Conservation (phyloP, 92 coral and sea anemone species). For the Phymanthus crucifer region DNA sequence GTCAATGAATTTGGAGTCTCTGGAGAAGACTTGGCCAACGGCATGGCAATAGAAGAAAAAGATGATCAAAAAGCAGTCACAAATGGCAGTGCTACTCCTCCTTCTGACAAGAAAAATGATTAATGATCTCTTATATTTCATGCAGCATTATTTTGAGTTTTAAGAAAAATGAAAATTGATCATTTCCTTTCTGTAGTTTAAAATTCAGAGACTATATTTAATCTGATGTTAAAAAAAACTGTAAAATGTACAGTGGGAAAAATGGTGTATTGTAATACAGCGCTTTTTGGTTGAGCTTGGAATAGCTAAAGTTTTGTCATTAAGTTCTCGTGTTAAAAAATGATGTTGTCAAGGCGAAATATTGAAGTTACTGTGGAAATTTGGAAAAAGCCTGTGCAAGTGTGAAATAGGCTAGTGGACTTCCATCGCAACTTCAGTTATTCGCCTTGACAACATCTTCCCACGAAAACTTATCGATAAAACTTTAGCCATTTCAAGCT, state of each 20-base stretch:
- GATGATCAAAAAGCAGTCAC: not conserved
- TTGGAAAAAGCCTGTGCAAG: too few relatives aligned
- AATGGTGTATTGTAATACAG: not conserved
- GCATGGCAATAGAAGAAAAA: slow-evolving; percentile 24
- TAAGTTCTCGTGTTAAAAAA: too few relatives aligned
- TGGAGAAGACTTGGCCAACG: slow-evolving; percentile 74
- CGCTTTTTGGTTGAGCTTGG: too few relatives aligned
- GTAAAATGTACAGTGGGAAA: not conserved
- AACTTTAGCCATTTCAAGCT: too few relatives aligned
- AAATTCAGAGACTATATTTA: not conserved
- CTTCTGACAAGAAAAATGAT: slow-evolving; percentile 29
- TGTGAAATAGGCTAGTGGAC: too few relatives aligned
- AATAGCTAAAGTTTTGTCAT: too few relatives aligned
- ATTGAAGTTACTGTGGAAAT: too few relatives aligned
- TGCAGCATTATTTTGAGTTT: not conserved
- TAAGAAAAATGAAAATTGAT: not conserved
- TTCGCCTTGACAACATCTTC: too few relatives aligned
- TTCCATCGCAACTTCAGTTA: too few relatives aligned
- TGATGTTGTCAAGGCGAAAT: too few relatives aligned
- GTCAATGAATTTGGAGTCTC: slow-evolving; percentile 95
- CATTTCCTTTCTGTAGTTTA: not conserved
- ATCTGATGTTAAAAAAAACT: not conserved
- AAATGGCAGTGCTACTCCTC: not conserved
- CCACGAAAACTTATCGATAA: too few relatives aligned
- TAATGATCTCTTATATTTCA: not conserved